Conservation (phyloP, 1,140 invertebrate genomes). For the Zaprionus camerounensis region DNA sequence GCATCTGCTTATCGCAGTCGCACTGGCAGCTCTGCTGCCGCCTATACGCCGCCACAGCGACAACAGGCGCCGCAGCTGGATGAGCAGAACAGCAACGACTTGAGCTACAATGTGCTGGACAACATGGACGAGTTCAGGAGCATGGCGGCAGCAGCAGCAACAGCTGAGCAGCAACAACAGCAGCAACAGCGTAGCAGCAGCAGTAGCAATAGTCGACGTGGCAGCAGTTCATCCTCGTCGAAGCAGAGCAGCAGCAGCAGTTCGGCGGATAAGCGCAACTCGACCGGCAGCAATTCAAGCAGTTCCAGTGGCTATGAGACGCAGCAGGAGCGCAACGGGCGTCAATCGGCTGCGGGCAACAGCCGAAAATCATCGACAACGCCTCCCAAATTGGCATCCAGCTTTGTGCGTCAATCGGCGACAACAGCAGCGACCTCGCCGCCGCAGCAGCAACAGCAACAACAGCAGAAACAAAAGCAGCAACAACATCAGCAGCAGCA, state of each 20-base stretch:
- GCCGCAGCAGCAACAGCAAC: conserved; percentile 28
- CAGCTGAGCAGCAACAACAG: conserved; percentile 38
- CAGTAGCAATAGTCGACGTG: conserved; percentile 43
- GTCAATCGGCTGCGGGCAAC: conserved; percentile 33
- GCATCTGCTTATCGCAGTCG: conserved; percentile 58
- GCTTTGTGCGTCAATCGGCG: conserved; percentile 56
- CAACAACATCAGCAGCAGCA: conserved; percentile 36
- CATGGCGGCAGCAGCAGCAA: conserved; percentile 39
- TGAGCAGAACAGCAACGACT: conserved; percentile 70
- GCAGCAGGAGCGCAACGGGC: conserved; percentile 58
- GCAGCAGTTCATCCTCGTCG: conserved; percentile 33
- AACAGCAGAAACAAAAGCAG: conserved; percentile 40
- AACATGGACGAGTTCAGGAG: conserved; percentile 78
- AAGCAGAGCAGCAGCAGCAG: conserved; percentile 30
- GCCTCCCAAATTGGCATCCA: conserved; percentile 63
- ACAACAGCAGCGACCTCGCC: conserved; percentile 20
- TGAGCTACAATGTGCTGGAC: conserved; percentile 79
- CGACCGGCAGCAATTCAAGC: conserved; percentile 68
- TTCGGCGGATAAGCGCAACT: conserved; percentile 64
- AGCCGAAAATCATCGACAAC: conserved; percentile 60
- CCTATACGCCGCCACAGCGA: conserved; percentile 67
- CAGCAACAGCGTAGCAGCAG: conserved; percentile 39
- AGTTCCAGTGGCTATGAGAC: conserved; percentile 70
- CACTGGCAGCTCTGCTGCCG: conserved; percentile 16
- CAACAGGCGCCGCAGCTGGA: conserved; percentile 62